Evolutionary conservation across 1,140 invertebrate genomes (phyloP), one percentile per base, ranked within the genome.

Genomic region (Lanistes nyassanus): DNA sequence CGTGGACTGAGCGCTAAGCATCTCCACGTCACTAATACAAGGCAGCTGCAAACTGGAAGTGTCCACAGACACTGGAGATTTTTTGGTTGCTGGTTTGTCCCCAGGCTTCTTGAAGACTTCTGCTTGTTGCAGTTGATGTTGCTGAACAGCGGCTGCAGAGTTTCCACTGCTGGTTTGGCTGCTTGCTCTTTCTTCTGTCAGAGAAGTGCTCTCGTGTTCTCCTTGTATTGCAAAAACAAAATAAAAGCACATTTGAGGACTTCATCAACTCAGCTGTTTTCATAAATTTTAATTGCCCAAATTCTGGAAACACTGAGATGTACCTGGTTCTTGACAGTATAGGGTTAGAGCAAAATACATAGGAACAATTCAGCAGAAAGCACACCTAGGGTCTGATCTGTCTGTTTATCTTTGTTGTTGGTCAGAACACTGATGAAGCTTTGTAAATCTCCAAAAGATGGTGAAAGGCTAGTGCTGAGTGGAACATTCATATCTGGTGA

Each of bases 1-100:
- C 19, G 76, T 79, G 7, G 80, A 82, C 74, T 86, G 84, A 0
- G 87, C 87, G 80, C 87, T 88, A 7, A 86, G 76, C 87, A 88
- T 88, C 77, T 87, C 86, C 34, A 88, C 76, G 75, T 88, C 87
- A 47, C 29, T 74, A 2, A 51, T n/a, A 31, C 79, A 74, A 31
- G 76, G 51, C 31, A 78, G 67, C 51, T 79, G 71, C 29, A 83
- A 42, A 31, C 76, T 83, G 29, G 76, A 64, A 5, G 72, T 80
- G 21, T 83, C 79, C 23, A 84, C 75, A 23, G 78, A 73, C 11
- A 82, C 82, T 1, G 74, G 60, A 0, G 72, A 79, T 66, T 78
- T 78, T 77, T 82, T 71, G 68, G 64, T 74, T 68, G 76, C n/a
- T 56, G 74, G 53, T 47, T 74, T 78, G 65, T 65, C 62, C 23